A percentile compares a stretch with the other conserved stretches of the same genome.
phyloP scores from a whole-genome alignment of 2,797 vertebrate genomes.

The Platyrinchus mystaceus region DNA sequence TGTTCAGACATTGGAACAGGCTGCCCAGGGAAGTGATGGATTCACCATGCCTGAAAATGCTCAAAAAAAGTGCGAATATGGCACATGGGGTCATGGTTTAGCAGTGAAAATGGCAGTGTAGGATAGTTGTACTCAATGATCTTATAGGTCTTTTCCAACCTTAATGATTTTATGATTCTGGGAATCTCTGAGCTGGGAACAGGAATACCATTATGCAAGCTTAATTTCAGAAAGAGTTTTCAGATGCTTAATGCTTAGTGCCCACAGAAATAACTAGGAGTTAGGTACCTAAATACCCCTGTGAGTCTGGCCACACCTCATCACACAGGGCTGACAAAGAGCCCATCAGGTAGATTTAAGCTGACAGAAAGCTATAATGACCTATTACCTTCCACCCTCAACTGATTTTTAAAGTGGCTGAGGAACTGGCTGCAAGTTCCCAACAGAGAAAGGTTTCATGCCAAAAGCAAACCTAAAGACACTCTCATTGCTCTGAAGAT shows the following conservation, averaged over 20 bases:
- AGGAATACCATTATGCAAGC: not conserved
- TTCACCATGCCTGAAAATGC: not conserved
- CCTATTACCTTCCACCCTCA: not conserved
- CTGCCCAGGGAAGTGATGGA: not conserved
- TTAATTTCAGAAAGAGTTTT: not conserved
- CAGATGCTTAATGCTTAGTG: not conserved
- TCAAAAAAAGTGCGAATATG: not conserved
- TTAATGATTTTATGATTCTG: not conserved
- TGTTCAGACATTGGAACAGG: not conserved
- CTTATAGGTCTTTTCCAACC: not conserved
- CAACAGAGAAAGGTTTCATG: not conserved
- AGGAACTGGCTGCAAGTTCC: not conserved
- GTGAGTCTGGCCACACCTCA: not conserved
- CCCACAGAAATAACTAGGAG: not conserved
- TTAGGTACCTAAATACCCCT: not conserved
- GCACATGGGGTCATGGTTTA: not conserved
- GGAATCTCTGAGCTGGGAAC: not conserved
- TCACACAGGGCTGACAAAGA: conserved; percentile 16
- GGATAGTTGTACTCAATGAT: not conserved
- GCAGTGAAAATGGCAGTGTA: not conserved
- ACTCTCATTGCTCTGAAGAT: not conserved
- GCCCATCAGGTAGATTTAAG: conserved; percentile 15
- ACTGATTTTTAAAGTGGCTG: not conserved
- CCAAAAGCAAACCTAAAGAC: not conserved
- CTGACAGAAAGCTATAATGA: conserved; percentile 6